Percentiles rank a stretch among this genome's conserved stretches.
Evolutionary conservation across 2,888 invertebrate genomes (phyloP).

Genomic region (Patella pellucida): DNA sequence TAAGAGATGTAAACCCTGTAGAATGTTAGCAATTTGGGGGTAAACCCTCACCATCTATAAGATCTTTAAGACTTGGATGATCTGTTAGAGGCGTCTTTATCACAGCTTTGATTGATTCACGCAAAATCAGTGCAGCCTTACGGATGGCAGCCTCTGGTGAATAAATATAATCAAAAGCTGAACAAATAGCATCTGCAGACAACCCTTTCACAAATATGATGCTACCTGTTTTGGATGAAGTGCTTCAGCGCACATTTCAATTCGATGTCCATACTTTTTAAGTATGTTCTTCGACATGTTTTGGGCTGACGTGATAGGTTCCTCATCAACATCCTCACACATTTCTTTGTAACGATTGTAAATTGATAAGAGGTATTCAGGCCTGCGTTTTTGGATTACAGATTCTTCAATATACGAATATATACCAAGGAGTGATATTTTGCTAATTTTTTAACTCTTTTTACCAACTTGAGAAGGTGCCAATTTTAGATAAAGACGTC

Average conservation of each 20-base stretch:
- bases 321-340: slow-evolving; percentile 4
- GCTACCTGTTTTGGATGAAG: slow-evolving; percentile 8
- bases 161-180: slow-evolving; percentile 18
- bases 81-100: background rate
- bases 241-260: background rate
- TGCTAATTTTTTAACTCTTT: background rate
- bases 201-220: slow-evolving; percentile 14
- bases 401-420: slow-evolving; percentile 15
- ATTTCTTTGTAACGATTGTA: slow-evolving; percentile 13
- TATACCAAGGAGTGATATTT: background rate
- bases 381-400: slow-evolving; percentile 12
- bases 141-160: slow-evolving; percentile 8
- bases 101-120: background rate
- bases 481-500: slow-evolving; percentile 8
- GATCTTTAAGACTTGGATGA: slow-evolving; percentile 1
- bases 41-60: slow-evolving; percentile 12
- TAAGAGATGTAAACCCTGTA: no score
- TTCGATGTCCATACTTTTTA: background rate
- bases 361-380: slow-evolving; percentile 23
- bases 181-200: slow-evolving; percentile 4
- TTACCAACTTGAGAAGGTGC: background rate
- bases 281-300: background rate
- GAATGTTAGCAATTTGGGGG: slow-evolving; percentile 17
- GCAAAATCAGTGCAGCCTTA: slow-evolving; percentile 13
- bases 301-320: background rate